Conservation (phyloP, 2,797 vertebrate species). For the Chromobotia macracanthus region DNA sequence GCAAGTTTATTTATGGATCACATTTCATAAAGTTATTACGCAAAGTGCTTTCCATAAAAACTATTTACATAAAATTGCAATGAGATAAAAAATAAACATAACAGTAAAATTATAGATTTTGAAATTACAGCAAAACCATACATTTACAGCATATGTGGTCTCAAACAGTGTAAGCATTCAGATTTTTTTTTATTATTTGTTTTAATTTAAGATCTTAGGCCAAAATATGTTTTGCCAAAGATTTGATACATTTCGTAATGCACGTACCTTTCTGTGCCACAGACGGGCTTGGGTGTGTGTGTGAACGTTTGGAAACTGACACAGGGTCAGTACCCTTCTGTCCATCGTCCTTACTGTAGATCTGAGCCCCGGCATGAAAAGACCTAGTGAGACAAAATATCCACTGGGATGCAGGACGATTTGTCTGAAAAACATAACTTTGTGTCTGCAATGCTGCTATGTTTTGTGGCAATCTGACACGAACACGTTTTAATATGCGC, state of each 20-base stretch:
- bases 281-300: conserved; percentile 67
- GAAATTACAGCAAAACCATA: no score
- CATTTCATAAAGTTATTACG: no score
- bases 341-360: conserved; percentile 60
- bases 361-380: conserved; percentile 53
- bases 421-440: conserved; percentile 10
- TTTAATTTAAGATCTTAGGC: no score
- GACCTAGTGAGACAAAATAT: conserved; percentile 29
- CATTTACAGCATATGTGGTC: no score
- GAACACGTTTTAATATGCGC: conserved; percentile 50
- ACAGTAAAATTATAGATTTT: no score
- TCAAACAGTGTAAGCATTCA: no score
- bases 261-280: conserved; percentile 83
- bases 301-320: conserved; percentile 69
- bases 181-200: no score
- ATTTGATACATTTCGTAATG: not conserved
- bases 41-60: no score
- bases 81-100: no score
- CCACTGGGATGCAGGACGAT: not conserved
- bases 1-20: no score
- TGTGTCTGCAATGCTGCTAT: not conserved
- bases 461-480: conserved; percentile 20
- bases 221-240: not conserved
- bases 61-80: no score
- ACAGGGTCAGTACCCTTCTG: conserved; percentile 63